These are phyloP conservation scores for Neoitamus cyanurus DNA, from an alignment of 2,888 invertebrate species.

Conservation along the genomic window DNA sequence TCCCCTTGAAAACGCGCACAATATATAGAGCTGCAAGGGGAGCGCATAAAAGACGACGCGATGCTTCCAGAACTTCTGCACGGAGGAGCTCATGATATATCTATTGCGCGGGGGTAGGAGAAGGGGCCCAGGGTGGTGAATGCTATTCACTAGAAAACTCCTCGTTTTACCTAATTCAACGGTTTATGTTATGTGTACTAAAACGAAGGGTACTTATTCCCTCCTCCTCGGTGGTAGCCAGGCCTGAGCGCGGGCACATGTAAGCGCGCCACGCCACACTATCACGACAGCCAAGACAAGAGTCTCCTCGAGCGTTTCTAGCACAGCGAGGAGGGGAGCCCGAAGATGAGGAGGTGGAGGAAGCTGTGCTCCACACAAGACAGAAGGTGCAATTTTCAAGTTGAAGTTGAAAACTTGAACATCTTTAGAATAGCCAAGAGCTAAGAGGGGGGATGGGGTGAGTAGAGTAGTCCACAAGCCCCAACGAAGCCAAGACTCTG, in stretches of 20 bases:
- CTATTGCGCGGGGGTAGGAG: neutral
- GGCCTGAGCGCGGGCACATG: neutral
- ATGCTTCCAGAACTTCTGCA: neutral
- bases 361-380: neutral
- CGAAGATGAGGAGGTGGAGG: neutral
- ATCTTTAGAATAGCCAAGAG: constrained; percentile 56
- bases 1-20: constrained; percentile 1
- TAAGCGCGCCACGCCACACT: neutral
- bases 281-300: constrained; percentile 22
- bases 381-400: constrained; percentile 44
- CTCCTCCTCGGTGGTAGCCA: neutral
- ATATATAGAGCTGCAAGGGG: neutral
- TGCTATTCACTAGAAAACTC: constrained; percentile 32
- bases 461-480: neutral
- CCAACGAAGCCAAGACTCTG: neutral
- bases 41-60: constrained; percentile 22
- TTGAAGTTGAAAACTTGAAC: constrained; percentile 53
- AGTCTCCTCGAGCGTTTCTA: neutral
- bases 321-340: neutral
- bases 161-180: constrained; percentile 41
- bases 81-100: neutral
- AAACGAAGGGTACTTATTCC: constrained; percentile 30
- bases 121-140: neutral
- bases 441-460: constrained; percentile 36
- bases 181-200: constrained; percentile 32